Conservation (phyloP, 2,113 vertebrate genomes). For the Callaeas wilsoni region DNA sequence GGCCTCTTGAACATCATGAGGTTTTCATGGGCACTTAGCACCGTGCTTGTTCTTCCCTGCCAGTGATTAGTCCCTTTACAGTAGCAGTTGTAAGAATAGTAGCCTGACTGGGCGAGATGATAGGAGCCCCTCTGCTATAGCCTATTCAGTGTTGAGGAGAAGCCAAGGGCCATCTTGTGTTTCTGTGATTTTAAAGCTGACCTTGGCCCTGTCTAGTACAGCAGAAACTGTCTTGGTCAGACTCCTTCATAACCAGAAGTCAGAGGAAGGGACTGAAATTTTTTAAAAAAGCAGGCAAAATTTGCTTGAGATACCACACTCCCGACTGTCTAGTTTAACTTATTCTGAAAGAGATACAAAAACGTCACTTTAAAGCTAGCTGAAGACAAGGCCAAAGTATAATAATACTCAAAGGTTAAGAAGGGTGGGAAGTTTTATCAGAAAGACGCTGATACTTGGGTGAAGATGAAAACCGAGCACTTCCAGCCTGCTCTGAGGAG, state of each 20-base stretch:
- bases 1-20: not conserved
- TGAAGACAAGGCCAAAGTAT: not conserved
- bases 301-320: not conserved
- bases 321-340: not conserved
- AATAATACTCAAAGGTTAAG: not conserved
- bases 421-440: not conserved
- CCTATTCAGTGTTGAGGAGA: not conserved
- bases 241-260: not conserved
- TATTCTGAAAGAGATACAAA: not conserved
- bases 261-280: not conserved
- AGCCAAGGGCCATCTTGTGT: not conserved
- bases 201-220: not conserved
- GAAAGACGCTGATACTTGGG: not conserved
- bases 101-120: not conserved
- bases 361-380: not conserved
- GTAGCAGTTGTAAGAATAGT: not conserved
- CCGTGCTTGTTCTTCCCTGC: not conserved
- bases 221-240: not conserved
- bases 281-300: not conserved
- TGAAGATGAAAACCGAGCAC: not conserved
- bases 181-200: conserved; percentile 1
- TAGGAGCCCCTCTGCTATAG: not conserved
- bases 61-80: not conserved
- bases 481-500: not conserved
- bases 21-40: not conserved